Percentiles rank a stretch among this genome's conserved stretches.
These are phyloP conservation scores for Hippocampus barbouri DNA, from an alignment of 2,113 vertebrate genomes.

Conservation along the genomic window DNA sequence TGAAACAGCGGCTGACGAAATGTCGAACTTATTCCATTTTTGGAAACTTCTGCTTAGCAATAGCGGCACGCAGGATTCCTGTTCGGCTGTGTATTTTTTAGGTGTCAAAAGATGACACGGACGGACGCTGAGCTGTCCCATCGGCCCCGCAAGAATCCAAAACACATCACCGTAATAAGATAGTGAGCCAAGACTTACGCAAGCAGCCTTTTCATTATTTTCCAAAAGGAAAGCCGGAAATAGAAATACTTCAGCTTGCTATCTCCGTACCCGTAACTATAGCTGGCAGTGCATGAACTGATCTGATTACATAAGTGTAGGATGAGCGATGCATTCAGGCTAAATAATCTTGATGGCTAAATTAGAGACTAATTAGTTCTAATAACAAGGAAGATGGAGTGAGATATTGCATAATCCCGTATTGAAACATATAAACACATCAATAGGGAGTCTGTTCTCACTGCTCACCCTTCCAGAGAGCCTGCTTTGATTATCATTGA, in stretches of 20 bases:
- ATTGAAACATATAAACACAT: conserved; percentile 44
- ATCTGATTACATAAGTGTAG: conserved; percentile 56
- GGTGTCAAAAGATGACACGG: neutral
- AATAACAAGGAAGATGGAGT: conserved; percentile 33
- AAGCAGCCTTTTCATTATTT: conserved; percentile 24
- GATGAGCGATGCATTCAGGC: conserved; percentile 17
- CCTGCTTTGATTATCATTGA: neutral
- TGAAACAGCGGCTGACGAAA: too few species aligned
- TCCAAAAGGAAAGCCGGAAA: conserved; percentile 19
- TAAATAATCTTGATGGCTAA: conserved; percentile 48
- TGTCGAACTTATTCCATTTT: neutral
- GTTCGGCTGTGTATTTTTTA: neutral
- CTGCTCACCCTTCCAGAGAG: conserved; percentile 1
- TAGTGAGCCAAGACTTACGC: conserved; percentile 23
- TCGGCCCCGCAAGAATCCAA: neutral
- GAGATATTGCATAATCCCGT: conserved; percentile 50
- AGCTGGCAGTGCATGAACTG: conserved; percentile 45
- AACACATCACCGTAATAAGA: conserved; percentile 7
- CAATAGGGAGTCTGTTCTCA: conserved; percentile 49
- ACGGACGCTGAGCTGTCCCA: conserved; percentile 17
- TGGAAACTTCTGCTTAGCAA: neutral
- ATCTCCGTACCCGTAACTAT: conserved; percentile 42
- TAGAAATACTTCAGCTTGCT: conserved; percentile 21
- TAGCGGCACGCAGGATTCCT: neutral
- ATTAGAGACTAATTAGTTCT: conserved; percentile 51